Base-by-base conservation (phyloP, 1,140 invertebrate species). In the Leguminivora glycinivorella region DNA sequence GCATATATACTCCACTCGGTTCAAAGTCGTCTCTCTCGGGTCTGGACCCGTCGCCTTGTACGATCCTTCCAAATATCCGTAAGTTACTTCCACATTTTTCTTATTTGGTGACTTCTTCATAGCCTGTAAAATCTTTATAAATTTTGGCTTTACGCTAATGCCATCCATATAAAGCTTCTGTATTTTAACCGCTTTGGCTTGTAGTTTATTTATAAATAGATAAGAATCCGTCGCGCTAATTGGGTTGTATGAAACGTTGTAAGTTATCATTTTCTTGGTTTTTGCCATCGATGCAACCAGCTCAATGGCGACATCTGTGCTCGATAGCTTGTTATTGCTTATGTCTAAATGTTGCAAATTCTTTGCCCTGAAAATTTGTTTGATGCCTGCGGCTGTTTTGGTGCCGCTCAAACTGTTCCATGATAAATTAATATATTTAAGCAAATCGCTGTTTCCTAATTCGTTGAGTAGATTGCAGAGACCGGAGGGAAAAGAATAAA, bases 371-470 rank as follows among this genome's bases (percentile, higher is more conserved):
- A 86, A 22, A 5, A 85, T 25, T 9, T 78, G 71, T 60, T 72
- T 70, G 9, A 86, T 75, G 17, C 71, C 75, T n/a, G 34, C 70
- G n/a, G 75, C 81, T 22, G 82, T 40, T 66, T 70, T 68, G 25
- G 67, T 56, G 7, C 83, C 85, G 56, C 70, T 66, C n/a, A 84
- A 68, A 9, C 79, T 52, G 69, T 86, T 87, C 78, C 79, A 85
- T n/a, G 83, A 73, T 19, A 88, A 56, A 68, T 85, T 80, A 17
- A 88, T 29, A 68, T 86, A 79, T 68, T 78, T 63, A 24, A 88
- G 73, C 2, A 67, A 25, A 34, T 70, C 43, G 72, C 79, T 87
- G 70, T 72, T 56, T 25, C 71, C 58, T 56, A 88, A 68, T 19
- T 56, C 69, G 14, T 68, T 63, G 7, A 81, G 76, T 58, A 87